phyloP scores from a whole-genome alignment of 2,113 vertebrate species.

The Neotragus moschatus region DNA sequence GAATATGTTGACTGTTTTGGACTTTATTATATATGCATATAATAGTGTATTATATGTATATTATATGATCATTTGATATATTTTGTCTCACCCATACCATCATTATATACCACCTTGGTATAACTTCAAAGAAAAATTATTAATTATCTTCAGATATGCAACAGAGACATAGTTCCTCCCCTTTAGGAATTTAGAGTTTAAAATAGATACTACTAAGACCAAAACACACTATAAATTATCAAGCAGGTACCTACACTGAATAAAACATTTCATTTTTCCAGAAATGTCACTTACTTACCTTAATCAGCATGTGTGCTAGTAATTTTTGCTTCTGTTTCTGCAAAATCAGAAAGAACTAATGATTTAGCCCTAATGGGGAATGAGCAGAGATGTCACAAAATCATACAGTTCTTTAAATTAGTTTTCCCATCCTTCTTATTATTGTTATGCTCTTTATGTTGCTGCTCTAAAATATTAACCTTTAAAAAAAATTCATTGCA shows the following conservation, averaged over 20 bases:
- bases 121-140: conserved; percentile 20
- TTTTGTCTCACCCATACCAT: neutral
- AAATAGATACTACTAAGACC: neutral
- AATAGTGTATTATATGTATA: neutral
- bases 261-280: conserved; percentile 7
- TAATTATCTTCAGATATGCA: neutral
- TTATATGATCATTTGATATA: neutral
- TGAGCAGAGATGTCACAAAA: conserved; percentile 5
- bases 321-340: conserved; percentile 35
- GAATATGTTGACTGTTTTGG: neutral
- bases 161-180: neutral
- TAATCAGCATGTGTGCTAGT: conserved; percentile 20
- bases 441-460: neutral
- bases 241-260: neutral
- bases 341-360: conserved; percentile 22
- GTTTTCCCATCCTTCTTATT: neutral
- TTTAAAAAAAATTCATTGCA: conserved; percentile 11
- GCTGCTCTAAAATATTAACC: conserved; percentile 32
- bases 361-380: neutral
- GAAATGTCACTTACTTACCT: neutral
- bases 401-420: neutral
- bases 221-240: conserved; percentile 4
- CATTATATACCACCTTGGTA: neutral
- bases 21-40: neutral
- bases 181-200: neutral